These are phyloP conservation scores for Cyclopterus lumpus DNA, from an alignment of 2,797 vertebrate genomes.

Conservation along the genomic window DNA sequence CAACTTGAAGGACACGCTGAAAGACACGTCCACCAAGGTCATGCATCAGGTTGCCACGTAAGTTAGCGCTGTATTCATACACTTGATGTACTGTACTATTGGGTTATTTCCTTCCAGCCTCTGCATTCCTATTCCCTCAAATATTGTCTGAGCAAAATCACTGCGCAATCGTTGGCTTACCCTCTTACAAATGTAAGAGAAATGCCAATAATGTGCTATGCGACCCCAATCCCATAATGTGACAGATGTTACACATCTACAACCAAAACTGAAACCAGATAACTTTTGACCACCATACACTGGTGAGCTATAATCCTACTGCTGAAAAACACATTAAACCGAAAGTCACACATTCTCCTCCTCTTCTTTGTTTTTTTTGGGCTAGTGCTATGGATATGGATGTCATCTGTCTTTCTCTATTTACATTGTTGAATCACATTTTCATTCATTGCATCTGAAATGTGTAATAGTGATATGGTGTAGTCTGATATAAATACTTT, in stretches of 20 bases:
- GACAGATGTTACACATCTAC: background rate
- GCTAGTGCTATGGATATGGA: background rate
- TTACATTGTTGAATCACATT: background rate
- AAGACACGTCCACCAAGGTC: slow-evolving; percentile 98
- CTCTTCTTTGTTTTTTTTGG: background rate
- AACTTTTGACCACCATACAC: background rate
- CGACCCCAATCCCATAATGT: background rate
- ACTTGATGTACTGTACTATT: background rate
- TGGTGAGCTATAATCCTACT: background rate
- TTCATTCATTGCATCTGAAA: background rate
- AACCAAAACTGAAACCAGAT: slow-evolving; percentile 5
- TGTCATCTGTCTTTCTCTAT: background rate
- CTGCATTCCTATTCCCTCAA: background rate
- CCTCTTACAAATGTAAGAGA: background rate
- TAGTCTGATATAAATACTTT: background rate
- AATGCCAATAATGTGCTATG: background rate
- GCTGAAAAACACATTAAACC: background rate
- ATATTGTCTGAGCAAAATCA: background rate
- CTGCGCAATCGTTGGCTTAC: background rate
- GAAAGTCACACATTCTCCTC: background rate
- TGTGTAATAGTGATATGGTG: background rate
- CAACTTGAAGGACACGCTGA: slow-evolving; percentile 98
- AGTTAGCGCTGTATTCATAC: slow-evolving; percentile 28
- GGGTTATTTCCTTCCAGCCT: background rate
- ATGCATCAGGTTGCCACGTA: slow-evolving; percentile 98